phyloP scores from a whole-genome alignment of 2,113 vertebrate species.

The Anser brachyrhynchus region DNA sequence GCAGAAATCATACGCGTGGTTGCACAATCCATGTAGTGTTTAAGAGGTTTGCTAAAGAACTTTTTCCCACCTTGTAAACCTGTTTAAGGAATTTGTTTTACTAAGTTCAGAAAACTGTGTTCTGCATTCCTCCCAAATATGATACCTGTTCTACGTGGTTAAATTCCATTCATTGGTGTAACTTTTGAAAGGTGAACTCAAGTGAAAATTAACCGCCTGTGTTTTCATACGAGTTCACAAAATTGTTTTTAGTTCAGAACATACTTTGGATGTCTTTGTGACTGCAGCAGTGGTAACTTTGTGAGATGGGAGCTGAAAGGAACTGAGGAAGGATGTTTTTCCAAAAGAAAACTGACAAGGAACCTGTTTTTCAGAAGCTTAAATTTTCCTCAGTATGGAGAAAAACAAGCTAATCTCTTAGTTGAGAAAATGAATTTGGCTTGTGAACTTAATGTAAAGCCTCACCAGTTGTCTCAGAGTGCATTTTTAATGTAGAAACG shows the following conservation, averaged over 20 bases:
- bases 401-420: background rate
- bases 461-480: background rate
- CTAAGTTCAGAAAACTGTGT: background rate
- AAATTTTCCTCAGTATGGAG: background rate
- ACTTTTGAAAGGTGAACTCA: background rate
- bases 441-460: background rate
- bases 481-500: background rate
- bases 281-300: background rate
- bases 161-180: background rate
- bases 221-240: background rate
- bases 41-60: background rate
- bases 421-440: background rate
- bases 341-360: background rate
- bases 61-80: background rate
- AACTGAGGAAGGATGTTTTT: background rate
- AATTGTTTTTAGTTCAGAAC: background rate
- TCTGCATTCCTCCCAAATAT: background rate
- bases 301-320: background rate
- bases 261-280: background rate
- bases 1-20: background rate
- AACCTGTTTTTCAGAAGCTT: background rate
- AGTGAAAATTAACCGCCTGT: background rate
- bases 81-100: background rate
- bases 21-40: background rate
- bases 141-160: background rate